Evolutionary conservation across 2,888 invertebrate species (phyloP).

Genomic region (Torymus tubicola): DNA sequence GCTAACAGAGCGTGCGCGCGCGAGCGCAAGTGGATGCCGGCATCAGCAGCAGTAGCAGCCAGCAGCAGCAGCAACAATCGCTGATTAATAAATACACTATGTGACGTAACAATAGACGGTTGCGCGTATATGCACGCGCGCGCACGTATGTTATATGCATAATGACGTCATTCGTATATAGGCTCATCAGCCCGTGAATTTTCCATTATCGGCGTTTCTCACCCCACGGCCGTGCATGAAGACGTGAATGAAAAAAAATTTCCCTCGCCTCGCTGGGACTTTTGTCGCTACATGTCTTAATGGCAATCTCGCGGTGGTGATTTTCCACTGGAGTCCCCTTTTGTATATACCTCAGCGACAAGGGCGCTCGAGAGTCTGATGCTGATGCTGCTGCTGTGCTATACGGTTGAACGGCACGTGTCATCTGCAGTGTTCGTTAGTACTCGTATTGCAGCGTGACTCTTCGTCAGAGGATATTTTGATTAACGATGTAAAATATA

Average conservation of each 20-base stretch:
- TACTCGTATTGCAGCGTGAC: too few species aligned
- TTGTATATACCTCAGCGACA: too few species aligned
- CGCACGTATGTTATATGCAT: not conserved
- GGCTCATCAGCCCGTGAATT: constrained; percentile 36
- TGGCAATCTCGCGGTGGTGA: too few species aligned
- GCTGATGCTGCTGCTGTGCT: too few species aligned
- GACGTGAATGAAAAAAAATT: constrained; percentile 11
- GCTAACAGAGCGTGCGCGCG: not conserved
- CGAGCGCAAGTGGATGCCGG: too few species aligned
- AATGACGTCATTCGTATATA: constrained; percentile 15
- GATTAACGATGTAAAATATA: not conserved
- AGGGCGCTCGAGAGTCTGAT: too few species aligned
- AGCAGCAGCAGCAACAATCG: not conserved
- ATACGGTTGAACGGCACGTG: too few species aligned
- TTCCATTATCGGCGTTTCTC: constrained; percentile 31
- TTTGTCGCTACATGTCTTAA: not conserved
- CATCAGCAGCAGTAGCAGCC: too few species aligned
- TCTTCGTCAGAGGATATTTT: not conserved
- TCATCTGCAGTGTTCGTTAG: too few species aligned
- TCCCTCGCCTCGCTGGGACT: not conserved
- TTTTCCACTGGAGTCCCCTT: too few species aligned
- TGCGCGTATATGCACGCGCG: too few species aligned
- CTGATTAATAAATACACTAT: constrained; percentile 18
- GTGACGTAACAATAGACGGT: constrained; percentile 32
- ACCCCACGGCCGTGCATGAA: not conserved